Percentiles rank a stretch among this genome's conserved stretches.
Conservation (phyloP, 1,140 invertebrate species). For the Cotesia typhae region DNA sequence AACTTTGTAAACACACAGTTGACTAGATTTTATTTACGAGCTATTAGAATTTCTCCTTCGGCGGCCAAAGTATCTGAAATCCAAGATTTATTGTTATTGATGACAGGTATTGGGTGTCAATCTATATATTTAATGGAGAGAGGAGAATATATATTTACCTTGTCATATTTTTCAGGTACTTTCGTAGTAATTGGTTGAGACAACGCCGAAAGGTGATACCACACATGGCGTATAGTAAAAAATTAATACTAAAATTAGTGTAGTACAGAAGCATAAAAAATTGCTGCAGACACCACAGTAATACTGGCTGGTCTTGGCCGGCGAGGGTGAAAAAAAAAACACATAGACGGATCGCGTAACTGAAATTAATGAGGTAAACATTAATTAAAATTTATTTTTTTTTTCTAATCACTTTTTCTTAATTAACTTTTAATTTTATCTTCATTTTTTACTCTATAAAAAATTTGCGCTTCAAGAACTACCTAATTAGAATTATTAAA, state of each 20-base stretch:
- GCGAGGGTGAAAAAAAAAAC: constrained; percentile 66
- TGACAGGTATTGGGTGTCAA: background rate
- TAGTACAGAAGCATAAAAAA: constrained; percentile 71
- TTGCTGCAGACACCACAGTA: constrained; percentile 68
- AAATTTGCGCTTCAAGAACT: too few species aligned
- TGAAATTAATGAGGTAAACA: constrained; percentile 48
- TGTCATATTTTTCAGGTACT: constrained; percentile 59
- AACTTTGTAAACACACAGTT: background rate
- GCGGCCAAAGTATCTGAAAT: constrained; percentile 19
- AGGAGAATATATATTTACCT: constrained; percentile 60
- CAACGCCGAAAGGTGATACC: constrained; percentile 69
- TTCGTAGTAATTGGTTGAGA: constrained; percentile 65
- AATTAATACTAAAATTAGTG: constrained; percentile 72
- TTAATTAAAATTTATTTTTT: too few species aligned
- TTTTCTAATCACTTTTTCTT: too few species aligned
- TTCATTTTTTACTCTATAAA: too few species aligned
- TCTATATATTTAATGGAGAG: constrained; percentile 44
- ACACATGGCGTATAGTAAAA: constrained; percentile 69
- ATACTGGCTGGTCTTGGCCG: constrained; percentile 53
- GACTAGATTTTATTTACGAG: constrained; percentile 13
- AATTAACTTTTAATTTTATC: too few species aligned
- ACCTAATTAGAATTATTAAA: too few species aligned
- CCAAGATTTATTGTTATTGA: background rate
- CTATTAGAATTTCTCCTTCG: constrained; percentile 25
- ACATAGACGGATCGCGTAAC: constrained; percentile 69